These are phyloP conservation scores for Cephalopterus ornatus DNA, from an alignment of 2,113 vertebrate genomes.

Conservation along the genomic window DNA sequence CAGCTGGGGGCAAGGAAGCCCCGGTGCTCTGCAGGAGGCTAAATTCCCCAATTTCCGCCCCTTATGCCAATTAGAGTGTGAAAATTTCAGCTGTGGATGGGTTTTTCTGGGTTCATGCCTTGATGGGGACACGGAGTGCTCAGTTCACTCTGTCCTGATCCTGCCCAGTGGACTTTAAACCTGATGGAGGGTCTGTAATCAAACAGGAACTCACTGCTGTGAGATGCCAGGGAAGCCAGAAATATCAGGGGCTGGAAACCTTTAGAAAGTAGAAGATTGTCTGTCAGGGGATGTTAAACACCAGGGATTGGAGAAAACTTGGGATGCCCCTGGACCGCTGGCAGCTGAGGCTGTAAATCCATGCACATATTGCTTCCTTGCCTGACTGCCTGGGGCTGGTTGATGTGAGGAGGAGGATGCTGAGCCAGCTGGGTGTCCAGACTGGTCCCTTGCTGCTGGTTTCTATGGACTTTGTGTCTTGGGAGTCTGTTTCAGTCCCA, in stretches of 20 bases:
- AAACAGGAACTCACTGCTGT: fast-evolving
- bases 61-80: not conserved
- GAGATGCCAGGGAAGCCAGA: not conserved
- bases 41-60: fast-evolving
- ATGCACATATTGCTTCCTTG: fast-evolving
- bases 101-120: fast-evolving
- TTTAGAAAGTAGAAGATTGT: not conserved
- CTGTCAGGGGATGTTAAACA: not conserved
- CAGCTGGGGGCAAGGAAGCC: not conserved
- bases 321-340: too few species aligned
- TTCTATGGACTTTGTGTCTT: not conserved
- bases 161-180: not conserved
- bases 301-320: not conserved
- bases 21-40: fast-evolving
- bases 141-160: fast-evolving
- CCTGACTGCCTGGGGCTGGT: fast-evolving
- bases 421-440: not conserved
- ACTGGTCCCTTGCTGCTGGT: not conserved
- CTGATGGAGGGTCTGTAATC: not conserved
- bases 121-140: fast-evolving
- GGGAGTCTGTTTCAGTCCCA: not conserved
- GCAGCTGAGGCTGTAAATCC: not conserved
- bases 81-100: not conserved
- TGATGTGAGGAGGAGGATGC: not conserved
- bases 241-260: not conserved